phyloP scores from a whole-genome alignment of 2,888 invertebrate species.

The Plusia festucae region DNA sequence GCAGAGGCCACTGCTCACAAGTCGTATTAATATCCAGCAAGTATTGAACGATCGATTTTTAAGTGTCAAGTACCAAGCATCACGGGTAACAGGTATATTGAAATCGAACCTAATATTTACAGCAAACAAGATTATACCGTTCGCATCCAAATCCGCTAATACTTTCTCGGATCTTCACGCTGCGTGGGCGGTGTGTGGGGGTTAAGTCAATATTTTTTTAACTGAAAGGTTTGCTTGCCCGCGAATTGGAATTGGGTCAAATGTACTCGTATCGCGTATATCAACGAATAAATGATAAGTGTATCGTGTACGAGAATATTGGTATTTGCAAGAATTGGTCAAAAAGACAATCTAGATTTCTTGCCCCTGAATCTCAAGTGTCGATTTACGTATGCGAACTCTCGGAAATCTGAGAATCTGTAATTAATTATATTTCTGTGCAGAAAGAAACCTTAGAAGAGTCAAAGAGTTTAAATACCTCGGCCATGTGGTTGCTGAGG shows the following conservation, averaged over 20 bases:
- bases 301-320: background rate
- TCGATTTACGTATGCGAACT: no score
- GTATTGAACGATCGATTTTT: no score
- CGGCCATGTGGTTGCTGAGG: no score
- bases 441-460: no score
- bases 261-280: slow-evolving; percentile 16
- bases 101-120: slow-evolving; percentile 2
- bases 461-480: no score
- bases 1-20: background rate
- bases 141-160: slow-evolving; percentile 17
- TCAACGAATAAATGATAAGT: slow-evolving; percentile 6
- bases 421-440: no score
- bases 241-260: slow-evolving; percentile 43
- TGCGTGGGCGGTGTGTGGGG: slow-evolving; percentile 12
- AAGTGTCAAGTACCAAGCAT: no score
- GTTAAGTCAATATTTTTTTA: slow-evolving; percentile 53
- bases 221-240: slow-evolving; percentile 38
- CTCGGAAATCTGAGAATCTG: no score
- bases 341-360: no score
- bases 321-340: no score
- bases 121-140: slow-evolving; percentile 6
- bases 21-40: background rate
- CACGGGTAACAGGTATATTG: background rate
- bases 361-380: no score
- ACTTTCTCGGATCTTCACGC: slow-evolving; percentile 11